phyloP scores from a whole-genome alignment of 2,113 vertebrate genomes.

The Cynopterus brachyotis region DNA sequence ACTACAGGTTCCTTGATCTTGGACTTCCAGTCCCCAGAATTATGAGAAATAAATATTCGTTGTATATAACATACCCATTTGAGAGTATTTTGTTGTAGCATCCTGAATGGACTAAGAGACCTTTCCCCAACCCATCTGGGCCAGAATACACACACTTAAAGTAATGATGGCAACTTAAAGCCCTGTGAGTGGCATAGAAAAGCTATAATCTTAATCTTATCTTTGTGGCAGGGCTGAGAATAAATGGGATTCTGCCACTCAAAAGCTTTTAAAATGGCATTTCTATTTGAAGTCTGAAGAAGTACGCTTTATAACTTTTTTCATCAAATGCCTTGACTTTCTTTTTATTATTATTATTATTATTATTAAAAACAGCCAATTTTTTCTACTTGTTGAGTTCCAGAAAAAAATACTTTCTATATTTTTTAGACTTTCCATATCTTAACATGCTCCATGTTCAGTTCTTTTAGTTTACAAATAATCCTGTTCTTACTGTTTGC shows the following conservation, averaged over 20 bases:
- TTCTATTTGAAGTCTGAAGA: not conserved
- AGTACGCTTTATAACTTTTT: not conserved
- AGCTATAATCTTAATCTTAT: not conserved
- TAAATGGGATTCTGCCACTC: not conserved
- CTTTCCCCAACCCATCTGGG: too few relatives aligned
- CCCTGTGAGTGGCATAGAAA: not conserved
- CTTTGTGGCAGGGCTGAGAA: not conserved
- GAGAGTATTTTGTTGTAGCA: not conserved
- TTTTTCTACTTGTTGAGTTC: not conserved
- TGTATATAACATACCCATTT: too few relatives aligned
- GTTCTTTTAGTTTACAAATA: not conserved
- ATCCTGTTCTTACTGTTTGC: not conserved
- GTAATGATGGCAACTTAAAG: not conserved
- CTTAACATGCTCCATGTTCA: not conserved
- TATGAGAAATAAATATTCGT: not conserved
- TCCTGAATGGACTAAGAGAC: not conserved
- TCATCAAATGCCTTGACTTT: not conserved
- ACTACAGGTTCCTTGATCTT: not conserved
- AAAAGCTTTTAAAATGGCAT: not conserved
- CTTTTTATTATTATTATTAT: not conserved
- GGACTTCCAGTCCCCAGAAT: not conserved
- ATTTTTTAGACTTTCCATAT: not conserved
- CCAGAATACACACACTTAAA: not conserved
- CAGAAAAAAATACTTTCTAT: not conserved
- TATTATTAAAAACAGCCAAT: not conserved